Conservation (phyloP, 1,140 invertebrate genomes). For the Megalonaias nervosa region DNA sequence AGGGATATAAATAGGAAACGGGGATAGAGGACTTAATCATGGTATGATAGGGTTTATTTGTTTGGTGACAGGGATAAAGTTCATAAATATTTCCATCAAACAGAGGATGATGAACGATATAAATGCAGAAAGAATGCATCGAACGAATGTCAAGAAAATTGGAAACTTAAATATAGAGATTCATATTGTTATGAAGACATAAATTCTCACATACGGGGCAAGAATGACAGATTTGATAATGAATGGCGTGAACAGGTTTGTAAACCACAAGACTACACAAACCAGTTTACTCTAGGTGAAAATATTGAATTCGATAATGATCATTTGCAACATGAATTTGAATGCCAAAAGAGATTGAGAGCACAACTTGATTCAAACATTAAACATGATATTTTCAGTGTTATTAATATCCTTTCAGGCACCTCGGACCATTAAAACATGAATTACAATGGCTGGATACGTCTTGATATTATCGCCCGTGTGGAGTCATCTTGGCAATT, state of each 20-base stretch:
- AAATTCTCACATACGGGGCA: neutral
- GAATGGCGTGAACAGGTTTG: constrained; percentile 13
- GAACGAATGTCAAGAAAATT: constrained; percentile 14
- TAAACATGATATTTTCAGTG: constrained; percentile 1
- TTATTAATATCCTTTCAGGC: no score
- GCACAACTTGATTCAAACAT: constrained; percentile 36
- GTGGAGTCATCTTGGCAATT: no score
- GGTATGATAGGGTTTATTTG: neutral
- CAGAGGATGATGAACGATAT: constrained; percentile 16
- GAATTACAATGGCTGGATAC: no score
- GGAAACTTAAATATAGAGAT: neutral
- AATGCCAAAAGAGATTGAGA: constrained; percentile 57
- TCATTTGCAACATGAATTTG: constrained; percentile 45
- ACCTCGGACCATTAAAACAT: no score
- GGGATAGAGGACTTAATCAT: constrained; percentile 12
- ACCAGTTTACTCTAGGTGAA: neutral
- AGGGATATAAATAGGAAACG: neutral
- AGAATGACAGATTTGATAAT: constrained; percentile 23
- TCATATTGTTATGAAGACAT: no score
- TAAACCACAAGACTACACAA: constrained; percentile 4
- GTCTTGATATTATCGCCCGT: no score
- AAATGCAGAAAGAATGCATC: constrained; percentile 3
- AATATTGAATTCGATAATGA: constrained; percentile 33
- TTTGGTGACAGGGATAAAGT: neutral
- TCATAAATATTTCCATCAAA: neutral